Conservation (phyloP, 1,140 invertebrate genomes). For the Sinella curviseta region DNA sequence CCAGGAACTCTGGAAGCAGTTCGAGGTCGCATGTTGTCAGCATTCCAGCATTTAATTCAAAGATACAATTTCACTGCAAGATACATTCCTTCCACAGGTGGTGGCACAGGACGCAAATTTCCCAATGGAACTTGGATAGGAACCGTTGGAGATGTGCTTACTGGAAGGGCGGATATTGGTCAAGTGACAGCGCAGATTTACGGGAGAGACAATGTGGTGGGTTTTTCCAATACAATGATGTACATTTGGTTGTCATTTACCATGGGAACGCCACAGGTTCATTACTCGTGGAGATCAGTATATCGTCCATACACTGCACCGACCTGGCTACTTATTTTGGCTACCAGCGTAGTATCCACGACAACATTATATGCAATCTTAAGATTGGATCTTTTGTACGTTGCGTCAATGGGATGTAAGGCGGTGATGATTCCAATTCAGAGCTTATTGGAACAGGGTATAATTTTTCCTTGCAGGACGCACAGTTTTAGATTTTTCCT, state of each 20-base stretch:
- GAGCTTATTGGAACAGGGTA: neutral
- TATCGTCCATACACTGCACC: neutral
- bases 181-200: neutral
- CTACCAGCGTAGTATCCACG: neutral
- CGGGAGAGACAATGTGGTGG: neutral
- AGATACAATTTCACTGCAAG: neutral
- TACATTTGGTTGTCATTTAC: neutral
- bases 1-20: neutral
- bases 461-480: neutral
- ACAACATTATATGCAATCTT: too few relatives aligned
- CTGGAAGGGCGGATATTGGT: neutral
- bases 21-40: neutral
- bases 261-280: neutral
- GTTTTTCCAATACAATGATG: neutral
- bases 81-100: too few relatives aligned
- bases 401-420: neutral
- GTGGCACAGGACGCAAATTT: neutral
- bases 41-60: neutral
- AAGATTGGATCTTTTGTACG: neutral
- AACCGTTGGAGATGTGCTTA: neutral
- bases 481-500: neutral
- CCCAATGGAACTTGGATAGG: neutral
- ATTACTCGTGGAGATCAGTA: neutral
- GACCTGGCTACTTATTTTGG: neutral
- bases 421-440: neutral